Percentiles rank a stretch among this genome's conserved stretches.
phyloP scores from a whole-genome alignment of 2,888 invertebrate species.

The Dryococelus australis region DNA sequence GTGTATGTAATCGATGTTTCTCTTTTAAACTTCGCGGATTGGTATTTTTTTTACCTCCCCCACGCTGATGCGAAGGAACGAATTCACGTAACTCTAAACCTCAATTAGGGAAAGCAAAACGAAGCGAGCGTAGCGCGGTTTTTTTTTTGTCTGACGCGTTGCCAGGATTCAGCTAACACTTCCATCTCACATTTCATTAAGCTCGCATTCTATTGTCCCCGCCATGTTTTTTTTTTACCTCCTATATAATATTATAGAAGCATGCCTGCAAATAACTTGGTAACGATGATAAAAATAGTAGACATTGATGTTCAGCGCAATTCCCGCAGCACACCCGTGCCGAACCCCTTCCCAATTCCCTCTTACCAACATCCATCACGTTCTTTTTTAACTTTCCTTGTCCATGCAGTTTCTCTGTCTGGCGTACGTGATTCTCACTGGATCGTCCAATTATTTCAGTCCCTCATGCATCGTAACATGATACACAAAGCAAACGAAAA shows the following conservation, averaged over 20 bases:
- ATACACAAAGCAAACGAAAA: constrained; percentile 41
- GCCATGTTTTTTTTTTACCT: neutral
- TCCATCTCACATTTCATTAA: constrained; percentile 29
- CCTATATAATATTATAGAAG: neutral
- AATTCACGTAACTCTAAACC: constrained; percentile 37
- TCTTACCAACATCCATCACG: neutral
- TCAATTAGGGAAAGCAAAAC: constrained; percentile 37
- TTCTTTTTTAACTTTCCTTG: constrained; percentile 5
- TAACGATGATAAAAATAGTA: constrained; percentile 31
- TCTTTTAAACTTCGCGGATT: neutral
- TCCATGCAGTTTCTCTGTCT: constrained; percentile 24
- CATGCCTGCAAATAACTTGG: constrained; percentile 19
- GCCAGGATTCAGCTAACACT: constrained; percentile 10
- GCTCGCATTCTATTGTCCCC: constrained; percentile 7
- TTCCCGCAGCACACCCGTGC: neutral
- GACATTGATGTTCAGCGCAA: constrained; percentile 20
- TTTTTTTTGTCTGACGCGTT: neutral
- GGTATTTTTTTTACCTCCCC: neutral
- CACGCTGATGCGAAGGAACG: neutral
- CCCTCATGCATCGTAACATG: constrained; percentile 39
- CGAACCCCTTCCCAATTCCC: neutral
- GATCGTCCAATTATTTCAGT: constrained; percentile 41
- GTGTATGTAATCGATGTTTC: constrained; percentile 11
- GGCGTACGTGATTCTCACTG: constrained; percentile 30
- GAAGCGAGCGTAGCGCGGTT: neutral